phyloP scores from a whole-genome alignment of 1,140 invertebrate genomes.

The Meloidogyne exigua region DNA sequence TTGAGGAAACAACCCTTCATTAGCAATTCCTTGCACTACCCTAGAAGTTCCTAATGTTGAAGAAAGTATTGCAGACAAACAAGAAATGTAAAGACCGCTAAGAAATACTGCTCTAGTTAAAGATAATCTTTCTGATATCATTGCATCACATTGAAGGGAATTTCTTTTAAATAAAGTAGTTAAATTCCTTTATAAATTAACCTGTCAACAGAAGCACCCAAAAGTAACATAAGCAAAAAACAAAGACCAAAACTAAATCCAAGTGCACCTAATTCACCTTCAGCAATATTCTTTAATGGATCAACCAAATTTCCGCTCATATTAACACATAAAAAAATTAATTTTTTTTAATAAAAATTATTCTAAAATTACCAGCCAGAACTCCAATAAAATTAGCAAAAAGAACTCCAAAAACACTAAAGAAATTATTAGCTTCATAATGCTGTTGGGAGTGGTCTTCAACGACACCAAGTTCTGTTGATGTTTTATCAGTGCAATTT shows the following conservation, averaged over 20 bases:
- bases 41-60: constrained; percentile 90
- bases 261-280: constrained; percentile 85
- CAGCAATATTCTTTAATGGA: constrained; percentile 86
- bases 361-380: constrained; percentile 74
- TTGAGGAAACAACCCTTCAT: constrained; percentile 88
- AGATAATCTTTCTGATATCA: constrained; percentile 76
- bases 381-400: constrained; percentile 89
- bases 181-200: constrained; percentile 37
- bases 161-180: background rate
- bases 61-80: constrained; percentile 87
- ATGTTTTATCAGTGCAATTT: constrained; percentile 65
- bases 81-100: constrained; percentile 87
- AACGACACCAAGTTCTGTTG: background rate
- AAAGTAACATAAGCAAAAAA: constrained; percentile 80
- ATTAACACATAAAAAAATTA: constrained; percentile 71
- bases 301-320: constrained; percentile 92
- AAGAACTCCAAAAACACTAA: constrained; percentile 89
- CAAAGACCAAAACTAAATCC: constrained; percentile 73
- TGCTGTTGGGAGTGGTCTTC: background rate
- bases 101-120: constrained; percentile 75
- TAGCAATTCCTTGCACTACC: constrained; percentile 88
- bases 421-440: constrained; percentile 72
- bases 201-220: constrained; percentile 82
- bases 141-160: constrained; percentile 76
- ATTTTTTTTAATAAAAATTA: too few species aligned